Percentiles rank a stretch among this genome's conserved stretches.
Conservation (phyloP, 2,797 vertebrate species). For the Ispidina lecontei region DNA sequence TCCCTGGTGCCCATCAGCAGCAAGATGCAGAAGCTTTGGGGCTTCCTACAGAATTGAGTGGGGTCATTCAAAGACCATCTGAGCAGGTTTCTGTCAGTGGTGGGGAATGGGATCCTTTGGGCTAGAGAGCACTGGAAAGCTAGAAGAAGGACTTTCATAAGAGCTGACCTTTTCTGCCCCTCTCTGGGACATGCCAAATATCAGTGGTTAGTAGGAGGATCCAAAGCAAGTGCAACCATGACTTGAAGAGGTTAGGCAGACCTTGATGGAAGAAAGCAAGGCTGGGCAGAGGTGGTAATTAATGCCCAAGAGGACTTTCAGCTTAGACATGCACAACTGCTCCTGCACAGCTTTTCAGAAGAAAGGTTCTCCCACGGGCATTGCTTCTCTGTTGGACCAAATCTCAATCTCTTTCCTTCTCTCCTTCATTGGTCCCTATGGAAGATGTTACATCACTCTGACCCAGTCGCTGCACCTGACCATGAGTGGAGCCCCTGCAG, state of each 20-base stretch:
- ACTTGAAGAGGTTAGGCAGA: not conserved
- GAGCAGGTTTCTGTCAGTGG: not conserved
- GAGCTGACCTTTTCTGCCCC: not conserved
- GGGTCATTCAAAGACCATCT: not conserved
- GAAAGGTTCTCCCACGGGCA: not conserved
- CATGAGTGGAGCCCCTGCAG: slow-evolving; percentile 93
- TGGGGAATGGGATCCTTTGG: not conserved
- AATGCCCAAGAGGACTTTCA: not conserved
- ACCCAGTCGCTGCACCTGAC: slow-evolving; percentile 94
- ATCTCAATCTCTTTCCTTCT: not conserved
- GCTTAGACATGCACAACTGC: not conserved
- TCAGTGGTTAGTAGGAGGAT: not conserved
- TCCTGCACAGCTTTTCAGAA: not conserved
- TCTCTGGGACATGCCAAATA: fast-evolving
- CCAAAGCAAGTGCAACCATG: not conserved
- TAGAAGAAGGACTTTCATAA: not conserved
- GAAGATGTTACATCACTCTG: slow-evolving; percentile 95
- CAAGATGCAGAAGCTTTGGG: not conserved
- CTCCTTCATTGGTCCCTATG: not conserved
- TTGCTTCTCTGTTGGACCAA: not conserved
- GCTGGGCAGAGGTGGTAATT: not conserved
- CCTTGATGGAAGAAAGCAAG: not conserved
- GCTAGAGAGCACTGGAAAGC: not conserved
- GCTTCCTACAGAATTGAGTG: not conserved
- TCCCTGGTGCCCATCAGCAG: not conserved